Conservation (phyloP, 2,888 invertebrate species). For the Creontiades dilutus region DNA sequence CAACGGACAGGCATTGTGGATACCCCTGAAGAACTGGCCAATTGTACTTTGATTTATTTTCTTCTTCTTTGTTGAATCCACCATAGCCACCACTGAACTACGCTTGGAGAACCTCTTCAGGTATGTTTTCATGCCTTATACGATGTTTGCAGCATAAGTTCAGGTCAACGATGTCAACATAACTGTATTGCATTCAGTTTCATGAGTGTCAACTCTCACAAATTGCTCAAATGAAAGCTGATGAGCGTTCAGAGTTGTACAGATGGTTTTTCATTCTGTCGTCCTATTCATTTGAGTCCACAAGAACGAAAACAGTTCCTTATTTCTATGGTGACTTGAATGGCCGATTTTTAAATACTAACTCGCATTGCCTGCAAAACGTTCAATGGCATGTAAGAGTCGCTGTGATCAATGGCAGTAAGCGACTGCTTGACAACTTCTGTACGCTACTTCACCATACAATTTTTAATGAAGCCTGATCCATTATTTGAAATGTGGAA, state of each 20-base stretch:
- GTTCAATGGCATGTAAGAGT: not conserved
- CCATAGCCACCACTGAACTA: not conserved
- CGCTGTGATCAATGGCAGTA: no score
- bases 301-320: not conserved
- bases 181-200: not conserved
- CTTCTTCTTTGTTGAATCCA: conserved; percentile 12
- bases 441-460: no score
- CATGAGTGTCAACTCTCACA: not conserved
- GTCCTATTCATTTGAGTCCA: not conserved
- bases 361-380: not conserved
- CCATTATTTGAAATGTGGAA: not conserved
- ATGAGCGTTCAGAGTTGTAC: not conserved
- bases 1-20: no score
- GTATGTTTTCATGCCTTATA: not conserved
- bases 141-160: not conserved
- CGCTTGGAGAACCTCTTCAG: conserved; percentile 3
- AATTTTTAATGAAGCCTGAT: not conserved
- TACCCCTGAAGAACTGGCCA: conserved; percentile 13
- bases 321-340: conserved; percentile 15
- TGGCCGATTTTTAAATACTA: not conserved
- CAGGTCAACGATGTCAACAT: not conserved
- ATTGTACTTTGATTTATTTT: not conserved
- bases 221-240: conserved; percentile 25
- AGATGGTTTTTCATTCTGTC: not conserved
- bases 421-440: no score